phyloP scores from a whole-genome alignment of 1,140 invertebrate species.

The Drosophila takahashii region DNA sequence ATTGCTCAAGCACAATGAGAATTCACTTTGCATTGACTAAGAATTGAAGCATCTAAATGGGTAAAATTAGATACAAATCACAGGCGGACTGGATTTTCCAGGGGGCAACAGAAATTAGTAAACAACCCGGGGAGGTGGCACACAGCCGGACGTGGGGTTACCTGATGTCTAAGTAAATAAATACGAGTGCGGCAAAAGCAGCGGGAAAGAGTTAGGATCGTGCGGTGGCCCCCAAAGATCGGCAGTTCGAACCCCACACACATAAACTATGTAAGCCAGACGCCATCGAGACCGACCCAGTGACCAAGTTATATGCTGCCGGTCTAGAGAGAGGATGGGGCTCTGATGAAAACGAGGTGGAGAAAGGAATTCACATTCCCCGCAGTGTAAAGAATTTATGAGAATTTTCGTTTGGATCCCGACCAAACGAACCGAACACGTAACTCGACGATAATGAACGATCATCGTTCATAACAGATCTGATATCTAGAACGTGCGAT shows the following conservation, averaged over 20 bases:
- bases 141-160: slow-evolving; percentile 21
- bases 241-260: slow-evolving; percentile 22
- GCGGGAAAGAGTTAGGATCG: slow-evolving; percentile 37
- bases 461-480: slow-evolving; percentile 44
- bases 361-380: slow-evolving; percentile 71
- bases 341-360: slow-evolving; percentile 26
- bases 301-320: slow-evolving; percentile 68
- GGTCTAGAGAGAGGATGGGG: slow-evolving; percentile 45
- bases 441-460: slow-evolving; percentile 58
- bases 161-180: slow-evolving; percentile 72
- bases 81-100: slow-evolving; percentile 35
- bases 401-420: slow-evolving; percentile 52
- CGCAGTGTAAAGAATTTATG: slow-evolving; percentile 65
- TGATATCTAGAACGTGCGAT: slow-evolving; percentile 19
- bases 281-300: slow-evolving; percentile 69
- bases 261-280: slow-evolving; percentile 36
- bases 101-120: slow-evolving; percentile 8
- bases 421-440: slow-evolving; percentile 23
- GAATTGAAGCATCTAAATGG: slow-evolving; percentile 16
- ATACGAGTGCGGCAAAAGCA: slow-evolving; percentile 28
- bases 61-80: slow-evolving; percentile 52
- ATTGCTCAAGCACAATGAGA: slow-evolving; percentile 6
- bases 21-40: slow-evolving; percentile 28
- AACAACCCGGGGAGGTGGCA: slow-evolving; percentile 17
- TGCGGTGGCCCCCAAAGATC: slow-evolving; percentile 64